Conservation (phyloP, 2,888 invertebrate genomes). For the Clistopyga incitator region DNA sequence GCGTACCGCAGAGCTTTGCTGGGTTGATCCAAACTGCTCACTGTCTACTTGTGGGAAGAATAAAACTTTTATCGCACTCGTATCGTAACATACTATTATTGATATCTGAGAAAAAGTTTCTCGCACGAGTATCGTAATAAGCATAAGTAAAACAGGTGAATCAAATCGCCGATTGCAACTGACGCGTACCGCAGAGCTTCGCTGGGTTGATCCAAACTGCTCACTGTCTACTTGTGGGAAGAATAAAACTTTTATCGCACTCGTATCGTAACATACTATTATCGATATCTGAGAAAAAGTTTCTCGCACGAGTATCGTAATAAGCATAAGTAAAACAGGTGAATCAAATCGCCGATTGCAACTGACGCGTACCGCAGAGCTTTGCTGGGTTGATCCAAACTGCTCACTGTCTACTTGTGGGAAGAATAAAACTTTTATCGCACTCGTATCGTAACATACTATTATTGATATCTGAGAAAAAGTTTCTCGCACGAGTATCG, state of each 20-base stretch:
- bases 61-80: neutral
- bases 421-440: neutral
- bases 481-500: neutral
- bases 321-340: conserved; percentile 56
- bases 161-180: conserved; percentile 55
- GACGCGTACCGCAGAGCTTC: conserved; percentile 54
- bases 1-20: conserved; percentile 53
- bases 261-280: too few species aligned
- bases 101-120: neutral
- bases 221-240: conserved; percentile 44
- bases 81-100: too few species aligned
- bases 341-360: conserved; percentile 55
- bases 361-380: conserved; percentile 52
- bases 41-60: conserved; percentile 27
- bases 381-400: conserved; percentile 49
- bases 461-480: too few species aligned
- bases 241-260: neutral
- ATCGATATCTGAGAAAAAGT: too few species aligned
- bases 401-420: conserved; percentile 51
- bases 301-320: neutral
- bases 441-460: too few species aligned
- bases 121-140: neutral
- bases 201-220: conserved; percentile 45
- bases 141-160: conserved; percentile 58
- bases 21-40: conserved; percentile 53